Percentiles rank a stretch among this genome's conserved stretches.
Evolutionary conservation across 2,797 vertebrate species (phyloP).

Genomic region (Gephyroberyx darwinii): DNA sequence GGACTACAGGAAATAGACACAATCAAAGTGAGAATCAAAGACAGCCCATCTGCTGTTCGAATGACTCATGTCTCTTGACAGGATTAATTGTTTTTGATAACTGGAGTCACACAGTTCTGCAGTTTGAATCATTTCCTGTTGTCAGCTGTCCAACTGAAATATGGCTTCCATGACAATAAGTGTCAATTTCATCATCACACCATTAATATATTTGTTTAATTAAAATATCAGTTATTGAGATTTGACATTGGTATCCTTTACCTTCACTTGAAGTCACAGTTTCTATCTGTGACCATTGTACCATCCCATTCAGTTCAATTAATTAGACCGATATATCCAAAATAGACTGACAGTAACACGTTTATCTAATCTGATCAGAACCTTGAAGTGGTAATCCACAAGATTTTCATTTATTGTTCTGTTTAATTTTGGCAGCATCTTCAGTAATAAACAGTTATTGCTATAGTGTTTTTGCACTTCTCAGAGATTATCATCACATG

Average conservation of each 20-base stretch:
- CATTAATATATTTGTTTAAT: not conserved
- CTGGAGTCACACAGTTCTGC: not conserved
- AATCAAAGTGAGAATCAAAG: not conserved
- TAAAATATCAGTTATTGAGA: not conserved
- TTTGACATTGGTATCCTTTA: not conserved
- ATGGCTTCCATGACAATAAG: not conserved
- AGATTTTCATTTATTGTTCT: no score
- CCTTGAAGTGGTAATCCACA: no score
- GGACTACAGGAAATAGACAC: slow-evolving; percentile 12
- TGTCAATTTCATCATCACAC: not conserved
- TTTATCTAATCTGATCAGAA: no score
- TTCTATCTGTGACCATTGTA: not conserved
- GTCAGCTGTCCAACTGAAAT: not conserved
- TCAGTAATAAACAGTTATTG: no score
- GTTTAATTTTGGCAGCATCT: no score
- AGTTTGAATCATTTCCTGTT: slow-evolving; percentile 36
- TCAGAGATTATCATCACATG: no score
- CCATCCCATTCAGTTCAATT: not conserved
- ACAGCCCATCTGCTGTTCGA: not conserved
- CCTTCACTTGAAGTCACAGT: not conserved
- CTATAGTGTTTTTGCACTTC: no score
- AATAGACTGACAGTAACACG: not conserved
- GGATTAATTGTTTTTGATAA: slow-evolving; percentile 30
- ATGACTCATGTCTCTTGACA: slow-evolving; percentile 2
- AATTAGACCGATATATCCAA: not conserved